Base-by-base conservation (phyloP, 2,888 invertebrate genomes). In the Chrysina gloriosa region DNA sequence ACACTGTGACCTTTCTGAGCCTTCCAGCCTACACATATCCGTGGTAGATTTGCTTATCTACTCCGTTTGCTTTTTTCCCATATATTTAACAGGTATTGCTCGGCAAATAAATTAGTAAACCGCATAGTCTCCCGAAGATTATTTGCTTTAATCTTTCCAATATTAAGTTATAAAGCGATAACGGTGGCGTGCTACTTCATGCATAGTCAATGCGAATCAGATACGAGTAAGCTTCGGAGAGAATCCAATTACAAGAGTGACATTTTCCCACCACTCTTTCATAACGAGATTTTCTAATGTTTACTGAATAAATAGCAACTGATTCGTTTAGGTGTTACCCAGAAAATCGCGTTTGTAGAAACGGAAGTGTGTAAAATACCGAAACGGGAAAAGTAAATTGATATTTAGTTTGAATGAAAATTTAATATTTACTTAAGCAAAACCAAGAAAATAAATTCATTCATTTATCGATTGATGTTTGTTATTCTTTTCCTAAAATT, bases 161-260 rank as follows among this genome's bases (percentile, higher is more conserved):
- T 48, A 48, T 48, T 48, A 48, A 48, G n/a, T 48, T 25, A 48
- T 25, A 25, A 25, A 48, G 25, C 11, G 48, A 7, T 25, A 48
- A 25, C 25, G 25, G 23, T n/a, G 48, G 21, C 1, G 1, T n/a
- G 11, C n/a, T 25, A 25, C n/a, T 21, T 48, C 48, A 48, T 48
- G 23, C 48, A 48, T 48, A 48, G 48, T 48, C 48, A 48, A 48
- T 48, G 48, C 5, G 48, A n/a, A 25, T 48, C 25, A 25, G 48
- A 27, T 25, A 48, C 48, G n/a, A 9, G 25, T 9, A 48, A 48
- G 48, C 21, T 48, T 19, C 48, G 25, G 14, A 23, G 11, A 23
- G 48, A 25, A 48, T 48, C 48, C 48, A 48, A 48, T 48, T 48
- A 25, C 25, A 23, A 27, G n/a, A n/a, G 27, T 9, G 48, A 27